A percentile compares a stretch with the other conserved stretches of the same genome.
Evolutionary conservation across 2,888 invertebrate genomes (phyloP).

Genomic region (Glaucopsyche alexis): DNA sequence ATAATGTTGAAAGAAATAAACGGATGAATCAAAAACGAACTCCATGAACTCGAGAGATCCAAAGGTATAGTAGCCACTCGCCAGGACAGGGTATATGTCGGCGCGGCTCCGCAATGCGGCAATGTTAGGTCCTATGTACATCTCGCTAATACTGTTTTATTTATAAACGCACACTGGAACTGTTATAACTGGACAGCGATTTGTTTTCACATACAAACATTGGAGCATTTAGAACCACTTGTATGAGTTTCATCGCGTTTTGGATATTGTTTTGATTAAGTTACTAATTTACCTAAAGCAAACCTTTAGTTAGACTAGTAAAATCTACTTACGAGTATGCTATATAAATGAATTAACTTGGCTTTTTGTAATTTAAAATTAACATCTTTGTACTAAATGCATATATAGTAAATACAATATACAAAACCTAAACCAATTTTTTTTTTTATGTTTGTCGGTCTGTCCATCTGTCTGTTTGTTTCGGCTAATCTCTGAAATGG

Average conservation of each 20-base stretch:
- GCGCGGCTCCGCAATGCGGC: slow-evolving; percentile 75
- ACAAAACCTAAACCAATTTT: too few relatives aligned
- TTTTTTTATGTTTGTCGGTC: too few relatives aligned
- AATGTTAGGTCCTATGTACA: slow-evolving; percentile 70
- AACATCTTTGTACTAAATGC: too few relatives aligned
- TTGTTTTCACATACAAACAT: slow-evolving; percentile 26
- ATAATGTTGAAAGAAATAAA: too few relatives aligned
- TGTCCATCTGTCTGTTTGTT: too few relatives aligned
- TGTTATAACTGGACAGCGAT: slow-evolving; percentile 40
- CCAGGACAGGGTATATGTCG: slow-evolving; percentile 71
- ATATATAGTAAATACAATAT: too few relatives aligned
- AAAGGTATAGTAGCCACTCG: slow-evolving; percentile 49
- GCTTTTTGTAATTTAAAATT: too few relatives aligned
- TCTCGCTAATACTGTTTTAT: slow-evolving; percentile 60
- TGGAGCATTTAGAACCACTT: slow-evolving; percentile 16
- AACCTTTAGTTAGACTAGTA: too few relatives aligned
- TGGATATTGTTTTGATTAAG: not conserved
- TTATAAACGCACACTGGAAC: slow-evolving; percentile 51
- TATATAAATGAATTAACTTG: too few relatives aligned
- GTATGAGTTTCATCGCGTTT: not conserved
- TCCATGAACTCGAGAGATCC: not conserved
- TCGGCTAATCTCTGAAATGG: too few relatives aligned
- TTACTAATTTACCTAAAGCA: not conserved
- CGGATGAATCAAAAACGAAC: not conserved
- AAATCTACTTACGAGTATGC: too few relatives aligned